These are phyloP conservation scores for Naso thynnoides DNA, from an alignment of 2,797 vertebrate genomes.

Conservation along the genomic window DNA sequence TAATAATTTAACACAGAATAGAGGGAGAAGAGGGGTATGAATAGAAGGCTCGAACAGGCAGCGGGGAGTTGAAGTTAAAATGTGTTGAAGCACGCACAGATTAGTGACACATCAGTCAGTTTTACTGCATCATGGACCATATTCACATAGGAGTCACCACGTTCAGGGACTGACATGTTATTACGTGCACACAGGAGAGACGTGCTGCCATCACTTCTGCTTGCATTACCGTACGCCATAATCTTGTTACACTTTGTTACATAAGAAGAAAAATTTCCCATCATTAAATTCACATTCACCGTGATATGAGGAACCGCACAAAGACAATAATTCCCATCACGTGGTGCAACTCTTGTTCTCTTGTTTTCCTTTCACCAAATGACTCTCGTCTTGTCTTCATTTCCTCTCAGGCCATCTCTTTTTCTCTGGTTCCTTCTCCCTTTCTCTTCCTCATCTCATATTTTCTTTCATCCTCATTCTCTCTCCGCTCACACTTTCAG, in stretches of 20 bases:
- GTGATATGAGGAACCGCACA: no score
- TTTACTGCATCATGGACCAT: background rate
- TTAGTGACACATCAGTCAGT: conserved; percentile 6
- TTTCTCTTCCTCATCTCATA: conserved; percentile 9
- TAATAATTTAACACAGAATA: conserved; percentile 46
- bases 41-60: conserved; percentile 15
- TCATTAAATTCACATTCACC: background rate
- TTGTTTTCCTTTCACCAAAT: background rate
- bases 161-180: conserved; percentile 1
- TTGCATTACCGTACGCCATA: background rate
- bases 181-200: background rate
- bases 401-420: conserved; percentile 17
- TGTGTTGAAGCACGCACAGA: conserved; percentile 6
- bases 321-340: background rate
- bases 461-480: conserved; percentile 1
- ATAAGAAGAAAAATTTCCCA: background rate
- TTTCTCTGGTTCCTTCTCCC: conserved; percentile 13
- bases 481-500: background rate
- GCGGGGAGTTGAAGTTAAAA: conserved; percentile 16
- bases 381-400: conserved; percentile 4
- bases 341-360: background rate
- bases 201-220: background rate
- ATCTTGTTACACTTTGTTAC: background rate
- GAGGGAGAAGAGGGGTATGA: conserved; percentile 7
- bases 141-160: background rate